Evolutionary conservation across 37 sponge, comb jelly and placozoan species (phyloP), one percentile per base, ranked within the genome.

Genomic region (Chondrilla cf. caribensis): DNA sequence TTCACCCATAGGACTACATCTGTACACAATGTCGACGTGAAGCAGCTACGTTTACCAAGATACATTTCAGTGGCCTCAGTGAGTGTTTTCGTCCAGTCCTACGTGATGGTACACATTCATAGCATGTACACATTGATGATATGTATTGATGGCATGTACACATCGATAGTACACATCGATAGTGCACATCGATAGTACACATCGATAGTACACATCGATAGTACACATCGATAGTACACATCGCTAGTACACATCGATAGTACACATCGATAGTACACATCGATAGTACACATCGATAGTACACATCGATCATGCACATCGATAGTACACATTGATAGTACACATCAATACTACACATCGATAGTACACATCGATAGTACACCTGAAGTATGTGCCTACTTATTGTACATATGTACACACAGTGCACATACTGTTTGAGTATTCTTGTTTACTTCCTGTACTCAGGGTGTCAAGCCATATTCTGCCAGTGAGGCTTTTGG

Each of bases 41-140:
- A 79, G 28, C 86, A 86, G 33, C 71, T 92, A 2, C 70, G 93
- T 36, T 89, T 81, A 31, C 89, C 93, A 9, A 54, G 93, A 32
- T 88, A 83, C 47, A 92, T 92, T 25, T 18, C 76, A 73, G 76
- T 29, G 6, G 29, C n/a, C 38, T 40, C 76, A 43, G 76, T 73
- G 44, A 73, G 76, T 73, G 44, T 6, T 36, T 3, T 21, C 25
- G 2, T 2, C 70, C 24, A 2, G 24, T 24, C 29, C 4, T 28
- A 29, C 29, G 6, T 5, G 5, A 62, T 29, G 5, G 22, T 62
- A 28, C 29, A 62, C 64, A 19, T 51, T 14, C 24, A 22, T 26
- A 18, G 11, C 67, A 81, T 58, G 60, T 58, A 79, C 60, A 55
- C 31, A 33, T 31, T 43, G 26, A 79, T 24, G 24, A 5, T 14